Conservation (phyloP, 2,888 invertebrate genomes). For the Sympetrum striolatum region DNA sequence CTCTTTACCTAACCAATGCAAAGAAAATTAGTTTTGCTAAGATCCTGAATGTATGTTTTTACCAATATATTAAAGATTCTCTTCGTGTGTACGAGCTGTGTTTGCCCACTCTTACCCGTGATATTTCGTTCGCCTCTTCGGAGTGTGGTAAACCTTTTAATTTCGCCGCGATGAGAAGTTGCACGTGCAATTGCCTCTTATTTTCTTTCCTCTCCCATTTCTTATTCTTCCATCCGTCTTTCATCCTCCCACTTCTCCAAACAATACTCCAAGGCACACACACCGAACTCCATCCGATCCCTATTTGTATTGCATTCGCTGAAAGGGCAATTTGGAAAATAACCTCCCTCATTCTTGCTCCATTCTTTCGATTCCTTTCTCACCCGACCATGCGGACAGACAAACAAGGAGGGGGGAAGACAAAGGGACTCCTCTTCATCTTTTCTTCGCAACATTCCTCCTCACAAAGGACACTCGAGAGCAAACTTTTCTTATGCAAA, state of each 20-base stretch:
- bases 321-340: conserved; percentile 43
- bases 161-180: neutral
- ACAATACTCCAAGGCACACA: neutral
- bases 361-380: conserved; percentile 9
- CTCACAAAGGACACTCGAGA: neutral
- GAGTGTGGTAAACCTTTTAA: no score
- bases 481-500: neutral
- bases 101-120: no score
- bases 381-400: neutral
- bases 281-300: neutral
- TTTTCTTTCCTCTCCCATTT: neutral
- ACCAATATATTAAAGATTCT: no score
- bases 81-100: no score
- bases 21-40: no score
- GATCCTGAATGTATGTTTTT: no score
- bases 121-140: no score
- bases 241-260: neutral
- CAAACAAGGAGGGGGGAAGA: neutral
- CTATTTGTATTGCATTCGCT: conserved; percentile 42
- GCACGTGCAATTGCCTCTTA: neutral
- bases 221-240: neutral
- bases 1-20: no score
- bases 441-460: neutral
- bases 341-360: conserved; percentile 24
- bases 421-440: neutral